phyloP scores from a whole-genome alignment of 1,140 invertebrate species.

The Drosophila erecta region DNA sequence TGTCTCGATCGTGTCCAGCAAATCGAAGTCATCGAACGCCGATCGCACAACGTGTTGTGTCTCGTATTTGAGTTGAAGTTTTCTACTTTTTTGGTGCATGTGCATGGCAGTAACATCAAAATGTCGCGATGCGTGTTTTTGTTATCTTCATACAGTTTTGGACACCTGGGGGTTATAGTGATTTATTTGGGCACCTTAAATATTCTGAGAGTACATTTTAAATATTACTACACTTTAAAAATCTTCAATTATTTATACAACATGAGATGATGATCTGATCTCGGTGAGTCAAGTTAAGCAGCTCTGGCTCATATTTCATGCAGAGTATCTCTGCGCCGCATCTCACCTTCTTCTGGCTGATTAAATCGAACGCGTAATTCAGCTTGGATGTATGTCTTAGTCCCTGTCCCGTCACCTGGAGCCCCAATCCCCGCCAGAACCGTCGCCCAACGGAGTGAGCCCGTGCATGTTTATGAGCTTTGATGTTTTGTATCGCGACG shows the following conservation, averaged over 20 bases:
- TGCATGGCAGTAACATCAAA: slow-evolving; percentile 24
- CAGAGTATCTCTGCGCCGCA: slow-evolving; percentile 22
- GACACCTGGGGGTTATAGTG: not conserved
- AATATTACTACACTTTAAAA: too few species aligned
- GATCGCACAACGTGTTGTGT: slow-evolving; percentile 30
- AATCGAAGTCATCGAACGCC: slow-evolving; percentile 65
- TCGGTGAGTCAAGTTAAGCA: not conserved
- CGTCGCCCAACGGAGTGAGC: slow-evolving; percentile 21
- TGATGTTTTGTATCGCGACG: slow-evolving; percentile 9
- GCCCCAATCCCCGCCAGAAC: not conserved
- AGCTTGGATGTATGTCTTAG: slow-evolving; percentile 37
- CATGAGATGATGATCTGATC: too few species aligned
- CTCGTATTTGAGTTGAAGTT: slow-evolving; percentile 13
- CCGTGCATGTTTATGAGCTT: slow-evolving; percentile 67
- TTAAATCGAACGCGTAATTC: slow-evolving; percentile 69
- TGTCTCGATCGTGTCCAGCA: slow-evolving; percentile 79
- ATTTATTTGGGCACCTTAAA: not conserved
- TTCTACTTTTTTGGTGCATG: slow-evolving; percentile 23
- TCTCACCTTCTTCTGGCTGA: not conserved
- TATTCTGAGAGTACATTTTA: too few species aligned
- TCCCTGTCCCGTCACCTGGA: slow-evolving; percentile 1
- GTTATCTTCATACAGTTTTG: slow-evolving; percentile 20
- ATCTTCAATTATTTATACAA: too few species aligned
- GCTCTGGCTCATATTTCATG: not conserved
- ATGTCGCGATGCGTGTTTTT: slow-evolving; percentile 51